Conservation (phyloP, 1,140 invertebrate species). For the Phthorimaea operculella region DNA sequence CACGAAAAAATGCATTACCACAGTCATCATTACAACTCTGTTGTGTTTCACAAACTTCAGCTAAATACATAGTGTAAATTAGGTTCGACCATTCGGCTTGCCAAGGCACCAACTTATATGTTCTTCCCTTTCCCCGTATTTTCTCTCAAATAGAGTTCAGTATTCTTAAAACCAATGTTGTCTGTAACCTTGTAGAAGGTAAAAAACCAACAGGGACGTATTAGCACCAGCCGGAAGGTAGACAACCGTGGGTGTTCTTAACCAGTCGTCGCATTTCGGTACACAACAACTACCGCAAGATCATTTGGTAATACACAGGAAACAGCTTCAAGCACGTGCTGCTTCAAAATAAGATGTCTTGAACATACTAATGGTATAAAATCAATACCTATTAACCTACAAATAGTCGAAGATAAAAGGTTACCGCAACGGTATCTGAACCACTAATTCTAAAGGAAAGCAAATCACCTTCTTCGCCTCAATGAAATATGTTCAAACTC, state of each 20-base stretch:
- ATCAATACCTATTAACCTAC: no score
- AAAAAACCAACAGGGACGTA: slow-evolving; percentile 57
- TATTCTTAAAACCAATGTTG: slow-evolving; percentile 27
- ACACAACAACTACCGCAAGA: slow-evolving; percentile 27
- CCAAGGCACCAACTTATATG: slow-evolving; percentile 13
- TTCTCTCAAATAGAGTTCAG: slow-evolving; percentile 27
- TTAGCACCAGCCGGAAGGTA: slow-evolving; percentile 49
- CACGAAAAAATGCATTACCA: slow-evolving; percentile 57
- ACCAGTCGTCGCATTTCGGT: slow-evolving; percentile 38
- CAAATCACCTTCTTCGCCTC: neutral
- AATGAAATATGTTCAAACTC: neutral
- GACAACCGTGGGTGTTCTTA: slow-evolving; percentile 58
- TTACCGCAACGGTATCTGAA: no score
- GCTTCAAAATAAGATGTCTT: neutral
- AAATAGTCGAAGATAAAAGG: no score
- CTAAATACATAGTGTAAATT: slow-evolving; percentile 63
- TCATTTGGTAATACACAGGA: slow-evolving; percentile 30
- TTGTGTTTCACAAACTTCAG: slow-evolving; percentile 60
- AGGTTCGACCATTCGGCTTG: slow-evolving; percentile 37
- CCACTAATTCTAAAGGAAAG: neutral
- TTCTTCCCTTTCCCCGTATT: slow-evolving; percentile 21
- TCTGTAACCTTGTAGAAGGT: slow-evolving; percentile 28
- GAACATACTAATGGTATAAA: neutral
- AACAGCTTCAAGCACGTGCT: slow-evolving; percentile 14
- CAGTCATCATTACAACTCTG: slow-evolving; percentile 53